Evolutionary conservation across 2,888 invertebrate species (phyloP).

Genomic region (Cyrtodaria siliqua): DNA sequence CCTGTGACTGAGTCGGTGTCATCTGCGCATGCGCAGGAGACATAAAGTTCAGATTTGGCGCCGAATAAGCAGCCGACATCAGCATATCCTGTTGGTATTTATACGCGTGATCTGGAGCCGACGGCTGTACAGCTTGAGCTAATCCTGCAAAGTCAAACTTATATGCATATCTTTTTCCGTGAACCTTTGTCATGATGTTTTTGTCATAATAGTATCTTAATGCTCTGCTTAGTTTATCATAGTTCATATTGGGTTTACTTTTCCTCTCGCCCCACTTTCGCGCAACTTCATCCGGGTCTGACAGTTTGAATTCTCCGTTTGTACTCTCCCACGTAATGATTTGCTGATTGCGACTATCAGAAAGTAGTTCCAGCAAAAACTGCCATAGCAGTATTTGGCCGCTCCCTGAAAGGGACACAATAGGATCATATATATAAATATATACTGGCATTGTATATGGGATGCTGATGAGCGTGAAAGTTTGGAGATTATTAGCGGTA

Average conservation of each 20-base stretch:
- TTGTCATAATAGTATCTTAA: constrained; percentile 99
- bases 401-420: constrained; percentile 83
- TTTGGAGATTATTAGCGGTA: too few species aligned
- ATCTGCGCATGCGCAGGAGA: constrained; percentile 89
- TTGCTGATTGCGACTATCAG: constrained; percentile 94
- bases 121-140: constrained; percentile 90
- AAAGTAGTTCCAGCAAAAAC: constrained; percentile 97
- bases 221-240: constrained; percentile 97
- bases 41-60: constrained; percentile 92
- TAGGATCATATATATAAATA: too few species aligned
- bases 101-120: constrained; percentile 94
- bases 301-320: constrained; percentile 97
- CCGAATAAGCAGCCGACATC: constrained; percentile 92
- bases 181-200: constrained; percentile 99
- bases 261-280: constrained; percentile 97
- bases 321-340: constrained; percentile 99
- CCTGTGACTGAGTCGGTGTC: constrained; percentile 74
- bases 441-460: too few species aligned
- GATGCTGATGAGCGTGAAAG: too few species aligned
- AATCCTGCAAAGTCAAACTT: constrained; percentile 98
- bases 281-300: constrained; percentile 98
- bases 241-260: constrained; percentile 99
- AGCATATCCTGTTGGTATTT: constrained; percentile 97
- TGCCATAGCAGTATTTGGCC: constrained; percentile 99
- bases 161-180: constrained; percentile 98